phyloP scores from a whole-genome alignment of 2,888 invertebrate genomes.

The Rhagophthalmus giganteus region DNA sequence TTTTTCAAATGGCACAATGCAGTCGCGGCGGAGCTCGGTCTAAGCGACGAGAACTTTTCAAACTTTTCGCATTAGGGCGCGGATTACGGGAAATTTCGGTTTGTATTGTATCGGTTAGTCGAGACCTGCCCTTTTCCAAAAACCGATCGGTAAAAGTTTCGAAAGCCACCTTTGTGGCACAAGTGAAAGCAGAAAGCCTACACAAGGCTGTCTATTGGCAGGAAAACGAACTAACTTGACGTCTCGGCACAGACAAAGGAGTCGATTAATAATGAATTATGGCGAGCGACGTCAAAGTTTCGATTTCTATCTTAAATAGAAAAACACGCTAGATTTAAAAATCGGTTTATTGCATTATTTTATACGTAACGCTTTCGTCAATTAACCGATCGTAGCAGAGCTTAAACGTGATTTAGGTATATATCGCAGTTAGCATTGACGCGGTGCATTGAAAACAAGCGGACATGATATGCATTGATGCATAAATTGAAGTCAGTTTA shows the following conservation, averaged over 20 bases:
- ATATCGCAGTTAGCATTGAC: too few species aligned
- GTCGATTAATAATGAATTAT: constrained; percentile 29
- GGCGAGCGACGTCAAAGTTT: constrained; percentile 20
- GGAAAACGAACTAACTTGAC: constrained; percentile 18
- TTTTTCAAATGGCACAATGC: too few species aligned
- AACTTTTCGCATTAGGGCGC: too few species aligned
- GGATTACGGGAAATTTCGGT: too few species aligned
- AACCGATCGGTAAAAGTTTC: constrained; percentile 16
- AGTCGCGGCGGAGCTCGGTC: too few species aligned
- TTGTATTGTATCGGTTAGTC: too few species aligned
- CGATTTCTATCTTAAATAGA: constrained; percentile 16
- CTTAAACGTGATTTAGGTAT: constrained; percentile 11
- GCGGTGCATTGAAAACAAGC: too few species aligned
- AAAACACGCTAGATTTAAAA: constrained; percentile 16
- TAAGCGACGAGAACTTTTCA: too few species aligned
- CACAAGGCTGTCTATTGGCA: constrained; percentile 16
- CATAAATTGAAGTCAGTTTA: constrained; percentile 31
- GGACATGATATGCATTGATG: constrained; percentile 29
- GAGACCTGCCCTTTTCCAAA: constrained; percentile 7
- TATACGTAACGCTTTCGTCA: too few species aligned
- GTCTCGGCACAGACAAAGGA: constrained; percentile 19
- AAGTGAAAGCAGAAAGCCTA: constrained; percentile 14
- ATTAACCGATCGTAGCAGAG: too few species aligned
- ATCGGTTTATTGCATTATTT: too few species aligned
- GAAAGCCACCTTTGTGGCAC: too few species aligned